Base-by-base conservation (phyloP, 2,888 invertebrate species). In the Cryptus viduatorius region DNA sequence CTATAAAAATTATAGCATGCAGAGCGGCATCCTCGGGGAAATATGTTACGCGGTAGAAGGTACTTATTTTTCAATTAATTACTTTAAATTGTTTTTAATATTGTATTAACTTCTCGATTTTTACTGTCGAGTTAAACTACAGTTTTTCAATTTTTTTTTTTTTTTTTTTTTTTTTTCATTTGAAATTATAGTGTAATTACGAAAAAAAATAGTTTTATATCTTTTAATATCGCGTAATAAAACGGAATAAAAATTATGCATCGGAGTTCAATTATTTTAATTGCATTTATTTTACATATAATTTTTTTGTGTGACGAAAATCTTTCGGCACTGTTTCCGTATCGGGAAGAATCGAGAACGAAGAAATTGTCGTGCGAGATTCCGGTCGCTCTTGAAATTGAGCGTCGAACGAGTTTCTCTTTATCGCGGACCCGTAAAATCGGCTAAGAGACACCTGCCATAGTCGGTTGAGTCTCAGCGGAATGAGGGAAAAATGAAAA, bases 401-500 rank as follows among this genome's bases (percentile, higher is more conserved):
- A 53, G 42, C 19, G 19, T 37, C 50, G 65, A 37, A 65, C 16
- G n/a, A 42, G 65, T 65, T 65, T 65, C 65, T 65, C 65, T 65
- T 65, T 65, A 42, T 65, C 42, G 42, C 16, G 65, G 42, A 12
- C 16, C 19, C 42, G 65, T 37, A 19, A 71, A 71, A 71, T 71
- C 50, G 50, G 53, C 19, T 16, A 31, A 16, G 53, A 19, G 24
- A 50, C 82, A 83, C 68, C 79, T 75, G 82, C 53, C 61, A 64
- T 44, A 53, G 53, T 29, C 24, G 4, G 24, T 42, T 3, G 59
- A 37, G 59, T 4, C 44, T 46, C n/a, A 29, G n/a, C 48, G 56
- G 12, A 56, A 64, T 19, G 37, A 67, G 31, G 16, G 31, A 61
- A 37, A 50, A 1, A 46, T 16, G 16, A 53, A 67, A 59, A 76